Percentiles rank a stretch among this genome's conserved stretches.
phyloP scores from a whole-genome alignment of 37 sponge, comb jelly and placozoan species.

The Cliona cf. orientalis region DNA sequence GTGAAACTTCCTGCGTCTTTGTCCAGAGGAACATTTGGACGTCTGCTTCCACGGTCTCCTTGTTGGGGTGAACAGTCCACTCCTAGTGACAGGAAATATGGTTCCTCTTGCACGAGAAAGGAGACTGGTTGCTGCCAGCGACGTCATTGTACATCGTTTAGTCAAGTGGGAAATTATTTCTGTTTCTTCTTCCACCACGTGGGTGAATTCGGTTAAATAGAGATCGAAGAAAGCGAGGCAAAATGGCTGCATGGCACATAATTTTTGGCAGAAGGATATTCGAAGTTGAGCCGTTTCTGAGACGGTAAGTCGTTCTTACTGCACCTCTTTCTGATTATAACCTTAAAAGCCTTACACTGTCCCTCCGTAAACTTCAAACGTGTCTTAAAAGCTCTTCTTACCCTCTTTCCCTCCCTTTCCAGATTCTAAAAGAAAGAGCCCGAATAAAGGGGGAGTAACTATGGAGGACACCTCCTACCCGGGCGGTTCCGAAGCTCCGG shows the following conservation, averaged over 20 bases:
- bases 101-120: not conserved
- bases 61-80: conserved; percentile 23
- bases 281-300: not conserved
- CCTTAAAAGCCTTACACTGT: not conserved
- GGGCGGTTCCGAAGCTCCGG: conserved; percentile 26
- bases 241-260: conserved; percentile 1
- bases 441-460: not conserved
- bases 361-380: not conserved
- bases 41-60: conserved; percentile 59
- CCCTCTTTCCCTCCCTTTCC: not conserved
- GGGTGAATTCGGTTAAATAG: conserved; percentile 17
- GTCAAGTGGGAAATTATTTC: too few relatives aligned
- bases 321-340: not conserved
- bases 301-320: not conserved
- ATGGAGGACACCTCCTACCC: conserved; percentile 51
- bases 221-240: not conserved
- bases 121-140: not conserved
- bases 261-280: not conserved
- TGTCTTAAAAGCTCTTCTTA: not conserved
- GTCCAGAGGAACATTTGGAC: conserved; percentile 57
- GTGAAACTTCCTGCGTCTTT: conserved; percentile 38
- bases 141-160: not conserved
- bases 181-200: conserved; percentile 31
- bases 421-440: not conserved
- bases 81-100: not conserved